Base-by-base conservation (phyloP, 92 coral and sea anemone species). In the Siderastrea radians region DNA sequence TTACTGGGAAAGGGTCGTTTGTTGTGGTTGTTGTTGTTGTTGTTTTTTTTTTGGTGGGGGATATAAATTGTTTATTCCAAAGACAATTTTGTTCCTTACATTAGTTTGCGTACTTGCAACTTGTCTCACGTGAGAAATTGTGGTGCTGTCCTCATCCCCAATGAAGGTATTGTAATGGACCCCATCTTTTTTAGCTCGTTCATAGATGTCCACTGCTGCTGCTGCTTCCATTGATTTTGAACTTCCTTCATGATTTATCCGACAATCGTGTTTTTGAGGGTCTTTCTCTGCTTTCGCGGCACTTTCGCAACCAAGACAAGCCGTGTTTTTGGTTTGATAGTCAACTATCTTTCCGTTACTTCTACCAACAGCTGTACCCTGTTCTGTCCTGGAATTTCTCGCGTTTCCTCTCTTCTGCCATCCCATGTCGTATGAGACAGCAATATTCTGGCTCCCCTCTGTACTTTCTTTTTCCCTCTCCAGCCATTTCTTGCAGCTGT, bases 331-430 rank as follows among this genome's bases (percentile, higher is more conserved):
- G 38, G 81, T 77, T 17, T 58, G 63, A 58, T 52, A 77, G 67
- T 77, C 1, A 19, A 77, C 49, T 52, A 77, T 58, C 49, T 77
- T 77, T 14, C 82, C 82, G 43, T 1, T 50, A 58, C 61, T 50
- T 17, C 38, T 46, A 17, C 82, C 82, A 19, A 77, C 82, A 14
- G 66, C 66, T n/a, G 63, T 77, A 6, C 47, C 82, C 45, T 77
- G 82, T 38, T 68, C 68, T 44, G 83, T 78, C 44, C n/a, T 16
- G 15, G 68, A 61, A 46, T 85, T 85, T 64, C 53, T 72, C 6
- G 72, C 75, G 54, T 86, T 78, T 17, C 83, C 83, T 46, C 68
- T 60, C 58, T 86, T 86, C 52, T 78, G 83, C 83, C 83, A 78
- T 10, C 74, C 84, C 74, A 79, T 79, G 53, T 79, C 72, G 74